phyloP scores from a whole-genome alignment of 2,888 invertebrate genomes.

The Phania funesta region DNA sequence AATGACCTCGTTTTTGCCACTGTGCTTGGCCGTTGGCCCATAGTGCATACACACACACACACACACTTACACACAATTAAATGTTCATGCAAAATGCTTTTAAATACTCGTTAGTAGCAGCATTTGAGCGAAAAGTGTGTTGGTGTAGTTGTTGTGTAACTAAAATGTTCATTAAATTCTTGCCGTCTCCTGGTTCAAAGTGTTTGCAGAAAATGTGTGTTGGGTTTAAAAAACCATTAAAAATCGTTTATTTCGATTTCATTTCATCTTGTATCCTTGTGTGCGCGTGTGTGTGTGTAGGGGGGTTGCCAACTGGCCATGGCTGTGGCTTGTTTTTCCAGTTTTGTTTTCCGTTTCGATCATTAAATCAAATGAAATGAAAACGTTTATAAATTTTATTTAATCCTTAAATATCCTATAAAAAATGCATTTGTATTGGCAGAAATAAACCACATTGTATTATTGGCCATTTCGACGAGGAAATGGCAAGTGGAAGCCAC shows the following conservation, averaged over 20 bases:
- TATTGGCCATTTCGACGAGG: constrained; percentile 34
- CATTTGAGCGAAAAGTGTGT: neutral
- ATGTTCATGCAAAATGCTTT: constrained; percentile 42
- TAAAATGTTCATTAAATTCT: constrained; percentile 58
- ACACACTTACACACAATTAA: constrained; percentile 40
- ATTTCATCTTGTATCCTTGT: constrained; percentile 76
- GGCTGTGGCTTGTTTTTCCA: neutral
- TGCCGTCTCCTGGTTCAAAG: constrained; percentile 12
- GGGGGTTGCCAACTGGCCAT: neutral
- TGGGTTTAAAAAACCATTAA: constrained; percentile 75
- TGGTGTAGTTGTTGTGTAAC: constrained; percentile 21
- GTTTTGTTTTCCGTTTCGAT: constrained; percentile 37
- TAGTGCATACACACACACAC: constrained; percentile 32
- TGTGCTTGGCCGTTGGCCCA: constrained; percentile 49
- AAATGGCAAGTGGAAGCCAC: neutral
- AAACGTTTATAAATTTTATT: constrained; percentile 80
- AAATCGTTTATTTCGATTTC: constrained; percentile 81
- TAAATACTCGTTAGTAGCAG: constrained; percentile 61
- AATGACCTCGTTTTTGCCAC: constrained; percentile 80
- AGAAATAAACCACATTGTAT: constrained; percentile 37
- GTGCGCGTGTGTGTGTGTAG: neutral
- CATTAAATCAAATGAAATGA: constrained; percentile 68
- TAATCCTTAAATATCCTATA: constrained; percentile 75
- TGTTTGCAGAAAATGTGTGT: constrained; percentile 30
- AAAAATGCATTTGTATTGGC: constrained; percentile 61